Conservation (phyloP, 2,797 vertebrate genomes). For the Ceryle rudis region DNA sequence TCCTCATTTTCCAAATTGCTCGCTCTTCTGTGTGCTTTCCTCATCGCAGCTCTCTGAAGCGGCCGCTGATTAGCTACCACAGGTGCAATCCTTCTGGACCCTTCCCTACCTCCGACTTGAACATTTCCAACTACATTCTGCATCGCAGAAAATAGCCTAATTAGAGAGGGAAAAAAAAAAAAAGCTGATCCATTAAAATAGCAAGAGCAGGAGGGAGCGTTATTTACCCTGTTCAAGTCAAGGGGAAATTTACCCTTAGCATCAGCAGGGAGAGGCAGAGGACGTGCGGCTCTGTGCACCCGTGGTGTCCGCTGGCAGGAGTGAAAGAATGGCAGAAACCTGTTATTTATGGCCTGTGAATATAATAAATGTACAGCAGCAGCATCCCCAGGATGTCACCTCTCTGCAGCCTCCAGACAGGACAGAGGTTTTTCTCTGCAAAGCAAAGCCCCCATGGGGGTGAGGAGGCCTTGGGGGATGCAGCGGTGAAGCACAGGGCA, state of each 20-base stretch:
- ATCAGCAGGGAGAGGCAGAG: background rate
- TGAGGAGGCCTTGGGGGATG: background rate
- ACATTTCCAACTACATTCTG: background rate
- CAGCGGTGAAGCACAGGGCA: background rate
- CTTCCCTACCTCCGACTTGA: background rate
- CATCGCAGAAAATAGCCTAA: conserved; percentile 9
- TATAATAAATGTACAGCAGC: background rate
- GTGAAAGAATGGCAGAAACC: background rate
- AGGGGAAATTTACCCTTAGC: background rate
- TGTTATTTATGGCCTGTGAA: background rate
- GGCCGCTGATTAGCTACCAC: conserved; percentile 40
- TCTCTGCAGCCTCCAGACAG: background rate
- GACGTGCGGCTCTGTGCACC: fast-evolving
- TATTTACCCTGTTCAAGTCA: background rate
- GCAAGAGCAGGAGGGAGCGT: background rate
- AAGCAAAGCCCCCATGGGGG: fast-evolving
- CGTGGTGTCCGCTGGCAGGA: background rate
- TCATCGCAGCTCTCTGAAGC: conserved; percentile 47
- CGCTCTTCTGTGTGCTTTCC: background rate
- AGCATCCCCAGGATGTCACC: background rate
- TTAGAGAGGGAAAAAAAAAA: background rate
- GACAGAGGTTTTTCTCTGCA: background rate
- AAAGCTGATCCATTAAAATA: conserved; percentile 27
- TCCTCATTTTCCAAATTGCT: conserved; percentile 63
- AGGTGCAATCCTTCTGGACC: conserved; percentile 62